Conservation (phyloP, 1,140 invertebrate genomes). For the Vanessa tameamea region DNA sequence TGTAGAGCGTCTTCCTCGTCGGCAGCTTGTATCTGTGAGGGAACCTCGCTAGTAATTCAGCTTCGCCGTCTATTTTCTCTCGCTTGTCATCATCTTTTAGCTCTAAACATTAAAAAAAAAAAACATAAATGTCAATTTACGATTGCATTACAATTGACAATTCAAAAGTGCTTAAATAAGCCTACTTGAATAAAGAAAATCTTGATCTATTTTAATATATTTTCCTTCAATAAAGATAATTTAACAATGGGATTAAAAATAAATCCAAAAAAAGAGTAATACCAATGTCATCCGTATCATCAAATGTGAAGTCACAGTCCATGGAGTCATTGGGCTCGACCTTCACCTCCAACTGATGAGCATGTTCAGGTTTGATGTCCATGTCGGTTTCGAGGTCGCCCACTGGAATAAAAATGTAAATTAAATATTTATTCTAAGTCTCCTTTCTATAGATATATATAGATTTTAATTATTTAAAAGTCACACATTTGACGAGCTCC, state of each 20-base stretch:
- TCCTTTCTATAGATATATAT: too few relatives aligned
- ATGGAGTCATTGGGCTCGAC: conserved; percentile 12
- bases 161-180: too few relatives aligned
- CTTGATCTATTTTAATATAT: too few relatives aligned
- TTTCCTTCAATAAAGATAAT: too few relatives aligned
- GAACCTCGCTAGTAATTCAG: conserved; percentile 49
- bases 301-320: conserved; percentile 35
- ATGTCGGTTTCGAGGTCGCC: conserved; percentile 18
- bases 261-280: background rate
- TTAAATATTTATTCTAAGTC: too few relatives aligned
- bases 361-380: conserved; percentile 29
- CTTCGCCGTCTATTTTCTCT: conserved; percentile 42
- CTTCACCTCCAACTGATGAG: conserved; percentile 18
- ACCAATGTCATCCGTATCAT: conserved; percentile 22
- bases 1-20: conserved; percentile 40
- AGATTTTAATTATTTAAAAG: too few relatives aligned
- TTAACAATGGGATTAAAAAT: too few relatives aligned
- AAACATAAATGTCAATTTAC: too few relatives aligned
- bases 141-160: too few relatives aligned
- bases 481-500: too few relatives aligned
- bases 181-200: too few relatives aligned
- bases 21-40: conserved; percentile 39
- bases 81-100: conserved; percentile 9
- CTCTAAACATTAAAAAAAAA: background rate
- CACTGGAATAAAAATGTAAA: conserved; percentile 5